Evolutionary conservation across 2,888 invertebrate genomes (phyloP), one percentile per base, ranked within the genome.

Genomic region (Encarsia formosa): DNA sequence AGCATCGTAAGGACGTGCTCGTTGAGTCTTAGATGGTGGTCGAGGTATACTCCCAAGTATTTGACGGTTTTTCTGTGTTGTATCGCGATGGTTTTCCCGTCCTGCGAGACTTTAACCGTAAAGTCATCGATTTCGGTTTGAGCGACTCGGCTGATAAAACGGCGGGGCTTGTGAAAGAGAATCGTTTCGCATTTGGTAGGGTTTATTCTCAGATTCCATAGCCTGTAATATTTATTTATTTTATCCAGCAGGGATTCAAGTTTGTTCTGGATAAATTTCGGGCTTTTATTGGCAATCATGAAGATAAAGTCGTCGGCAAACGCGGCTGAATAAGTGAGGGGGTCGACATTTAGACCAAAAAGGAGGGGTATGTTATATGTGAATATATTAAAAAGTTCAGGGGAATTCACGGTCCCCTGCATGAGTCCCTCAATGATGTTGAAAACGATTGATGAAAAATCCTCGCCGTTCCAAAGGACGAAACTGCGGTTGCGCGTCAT

Each of bases 301-400:
- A 55, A 3, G 1, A 60, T 49, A 1, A 59, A 19, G 9, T 61
- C 59, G 23, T 61, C 58, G 1, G 60, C 60, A 18, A 57, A 62
- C 0, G 58, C 59, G 4, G 52, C 43, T 0, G 54, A 32, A 16
- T 48, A 39, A 1, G 46, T 37, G 1, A 16, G 11, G 4, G 39
- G 39, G 2, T 31, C 38, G 0, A 19, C 15, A 2, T 61, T 61
- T 2, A 63, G 35, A 0, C 49, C 40, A 19, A 58, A 58, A 1
- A 52, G 24, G 1, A 54, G 58, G 2, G 59, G 37, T 1, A 59
- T 35, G 18, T 57, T 53, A 11, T 31, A 22, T 1, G 45, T 59
- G 20, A 39, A 58, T 2, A 61, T 57, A 15, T 58, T 59, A 22
- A 59, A 61, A 1, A 60, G 16, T 1, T 51, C 11, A 2, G 61